Base-by-base conservation (phyloP, 1,140 invertebrate species). In the Amyelois transitella region DNA sequence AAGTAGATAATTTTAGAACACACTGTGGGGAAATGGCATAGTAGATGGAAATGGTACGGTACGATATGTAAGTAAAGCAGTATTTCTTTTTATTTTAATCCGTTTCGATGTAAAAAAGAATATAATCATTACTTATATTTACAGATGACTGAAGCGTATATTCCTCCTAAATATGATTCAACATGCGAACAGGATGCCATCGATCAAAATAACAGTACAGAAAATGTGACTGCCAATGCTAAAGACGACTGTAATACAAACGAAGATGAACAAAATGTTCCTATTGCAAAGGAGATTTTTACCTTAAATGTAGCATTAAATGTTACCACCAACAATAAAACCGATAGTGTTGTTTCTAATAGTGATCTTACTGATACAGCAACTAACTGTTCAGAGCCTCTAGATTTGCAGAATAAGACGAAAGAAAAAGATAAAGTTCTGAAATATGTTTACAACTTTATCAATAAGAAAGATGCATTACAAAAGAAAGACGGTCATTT, bases 391-490 rank as follows among this genome's bases (percentile, higher is more conserved):
- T n/a, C 8, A 12, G 12, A 49, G 4, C 28, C 38, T 43, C 18
- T 21, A 32, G 6, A 18, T 5, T 1, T 19, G 8, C 8, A 7
- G 6, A 63, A 55, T 43, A 43, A 60, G 38, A 58, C 51, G 19
- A 53, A 61, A 18, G 62, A 61, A 25, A 59, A 38, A 45, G 70
- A 80, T 51, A 65, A 63, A 6, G 53, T 80, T 17, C 38, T 73
- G 17, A 78, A 84, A 61, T 81, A 80, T 47, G 60, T 75, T 25
- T 72, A 71, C 28, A 73, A 72, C 32, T 70, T 69, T 22, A 64
- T 65, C 24, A 59, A 75, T 45, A 64, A 72, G 22, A 32, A 45
- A 45, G 21, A 52, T n/a, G 5, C 53, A 21, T 12, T 50, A n/a
- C 43, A 64, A 51, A 85, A 86, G 66, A 51, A 54, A n/a, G 71